Base-by-base conservation (phyloP, 2,888 invertebrate species). In the Philereme transversata region DNA sequence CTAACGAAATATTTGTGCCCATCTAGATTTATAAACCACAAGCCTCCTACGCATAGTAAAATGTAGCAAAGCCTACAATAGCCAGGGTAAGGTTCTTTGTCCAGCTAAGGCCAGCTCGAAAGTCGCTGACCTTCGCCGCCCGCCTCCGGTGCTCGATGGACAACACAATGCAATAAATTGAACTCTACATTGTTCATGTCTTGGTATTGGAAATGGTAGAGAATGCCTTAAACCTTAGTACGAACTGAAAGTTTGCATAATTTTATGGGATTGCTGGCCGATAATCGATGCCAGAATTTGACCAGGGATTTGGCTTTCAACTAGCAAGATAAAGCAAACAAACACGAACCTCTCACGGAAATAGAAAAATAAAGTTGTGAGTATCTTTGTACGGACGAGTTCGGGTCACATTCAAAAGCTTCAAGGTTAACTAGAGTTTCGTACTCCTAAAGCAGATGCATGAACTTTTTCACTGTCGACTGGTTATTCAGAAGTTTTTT, bases 121-220 rank as follows among this genome's bases (percentile, higher is more conserved):
- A 86, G 90, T 91, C 90, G 90, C 84, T 87, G 90, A 91, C 90
- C 90, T 90, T 90, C 87, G 76, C 72, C 70, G 71, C 67, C 68
- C 79, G 76, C 81, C 78, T 77, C 76, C 41, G 72, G 65, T 62
- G 60, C 63, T 51, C 65, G 62, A 68, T 64, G 67, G 58, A 68
- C 60, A 65, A 65, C 64, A 68, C 68, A 71, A 73, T 75, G 72
- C 73, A 71, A 74, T 72, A 68, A 69, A 66, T 69, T 65, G 56
- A 64, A 64, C 59, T 41, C 53, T 48, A 63, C 58, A 65, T 64
- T 68, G 64, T 65, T 67, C 51, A 54, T 59, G 62, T 58, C 62
- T 60, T 60, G 49, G 56, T 60, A 61, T 58, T 63, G 33, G 55
- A 53, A 62, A 54, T 51, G 9, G 6, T 6, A 6, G 8, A 40